Conservation (phyloP, 2,797 vertebrate genomes). For the Cossypha dichroa region DNA sequence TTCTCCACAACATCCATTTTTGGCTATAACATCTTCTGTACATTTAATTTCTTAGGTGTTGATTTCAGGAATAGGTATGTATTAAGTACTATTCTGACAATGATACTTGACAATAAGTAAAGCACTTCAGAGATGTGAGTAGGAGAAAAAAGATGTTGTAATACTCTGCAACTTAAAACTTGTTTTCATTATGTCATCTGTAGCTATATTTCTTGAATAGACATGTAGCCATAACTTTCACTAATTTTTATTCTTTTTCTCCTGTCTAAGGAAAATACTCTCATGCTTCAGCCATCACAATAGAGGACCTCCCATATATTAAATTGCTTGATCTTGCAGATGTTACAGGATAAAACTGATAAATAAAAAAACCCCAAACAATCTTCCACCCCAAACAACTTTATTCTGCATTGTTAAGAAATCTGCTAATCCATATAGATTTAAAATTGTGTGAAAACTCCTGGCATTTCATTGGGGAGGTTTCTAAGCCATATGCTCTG, state of each 20-base stretch:
- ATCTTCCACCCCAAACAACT: background rate
- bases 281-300: background rate
- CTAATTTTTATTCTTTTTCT: background rate
- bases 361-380: rapidly evolving
- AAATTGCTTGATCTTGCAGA: background rate
- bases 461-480: background rate
- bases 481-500: background rate
- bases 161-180: background rate
- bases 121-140: background rate
- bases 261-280: background rate
- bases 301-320: background rate
- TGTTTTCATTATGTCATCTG: background rate
- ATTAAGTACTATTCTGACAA: background rate
- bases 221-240: background rate
- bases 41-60: background rate
- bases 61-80: background rate
- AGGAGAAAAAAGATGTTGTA: background rate
- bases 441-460: background rate
- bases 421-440: background rate
- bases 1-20: background rate
- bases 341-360: background rate
- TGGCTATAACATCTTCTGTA: background rate
- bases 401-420: background rate
- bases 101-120: background rate
- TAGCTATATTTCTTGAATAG: background rate